These are phyloP conservation scores for Antheraea assamensis DNA, from an alignment of 2,888 invertebrate genomes.

Conservation along the genomic window DNA sequence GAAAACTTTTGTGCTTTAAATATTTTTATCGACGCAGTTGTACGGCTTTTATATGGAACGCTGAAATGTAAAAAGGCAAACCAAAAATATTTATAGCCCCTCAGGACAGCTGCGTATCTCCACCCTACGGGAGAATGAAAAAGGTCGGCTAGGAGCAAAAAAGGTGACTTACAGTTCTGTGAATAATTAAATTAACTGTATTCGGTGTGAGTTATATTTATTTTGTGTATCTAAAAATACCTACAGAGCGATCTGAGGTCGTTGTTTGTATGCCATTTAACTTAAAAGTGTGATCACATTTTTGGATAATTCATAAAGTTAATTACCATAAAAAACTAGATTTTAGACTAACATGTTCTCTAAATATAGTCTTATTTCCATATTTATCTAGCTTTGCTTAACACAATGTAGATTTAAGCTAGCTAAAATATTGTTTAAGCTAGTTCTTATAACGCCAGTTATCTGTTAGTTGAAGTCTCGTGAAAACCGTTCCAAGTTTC, in stretches of 20 bases:
- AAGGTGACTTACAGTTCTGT: conserved; percentile 33
- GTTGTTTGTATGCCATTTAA: neutral
- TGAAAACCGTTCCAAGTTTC: no score
- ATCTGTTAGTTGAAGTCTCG: no score
- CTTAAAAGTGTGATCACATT: neutral
- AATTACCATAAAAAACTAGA: neutral
- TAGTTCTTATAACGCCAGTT: no score
- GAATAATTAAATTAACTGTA: conserved; percentile 36
- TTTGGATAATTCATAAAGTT: neutral
- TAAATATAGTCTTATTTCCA: no score
- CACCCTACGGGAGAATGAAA: conserved; percentile 25
- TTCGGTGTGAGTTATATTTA: neutral
- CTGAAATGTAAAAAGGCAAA: conserved; percentile 28
- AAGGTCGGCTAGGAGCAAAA: conserved; percentile 9
- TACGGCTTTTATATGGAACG: neutral
- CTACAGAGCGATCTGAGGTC: neutral
- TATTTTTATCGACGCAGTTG: neutral
- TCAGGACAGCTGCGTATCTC: conserved; percentile 28
- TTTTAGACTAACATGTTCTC: no score
- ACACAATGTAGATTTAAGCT: no score
- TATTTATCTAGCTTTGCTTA: no score
- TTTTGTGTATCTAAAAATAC: neutral
- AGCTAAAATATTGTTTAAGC: no score
- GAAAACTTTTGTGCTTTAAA: neutral
- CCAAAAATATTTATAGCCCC: conserved; percentile 36